Percentiles rank a stretch among this genome's conserved stretches.
Evolutionary conservation across 2,797 vertebrate species (phyloP).

Genomic region (Acanthis flammea): DNA sequence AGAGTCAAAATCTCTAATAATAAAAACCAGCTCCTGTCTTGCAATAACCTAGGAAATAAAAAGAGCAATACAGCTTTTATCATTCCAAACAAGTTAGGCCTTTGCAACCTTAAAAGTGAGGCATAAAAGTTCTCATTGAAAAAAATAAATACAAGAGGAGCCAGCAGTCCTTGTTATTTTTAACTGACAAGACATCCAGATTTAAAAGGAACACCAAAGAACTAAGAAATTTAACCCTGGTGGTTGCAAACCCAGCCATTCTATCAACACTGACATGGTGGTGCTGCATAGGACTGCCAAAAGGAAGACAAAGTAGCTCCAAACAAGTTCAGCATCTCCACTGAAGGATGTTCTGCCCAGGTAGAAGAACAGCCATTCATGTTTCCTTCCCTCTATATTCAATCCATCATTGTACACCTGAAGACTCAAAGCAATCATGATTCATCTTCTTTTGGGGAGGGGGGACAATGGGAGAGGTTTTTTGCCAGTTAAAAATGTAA

Average conservation of each 20-base stretch:
- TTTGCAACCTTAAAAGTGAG: not conserved
- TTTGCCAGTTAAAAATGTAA: not conserved
- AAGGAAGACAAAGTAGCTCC: not conserved
- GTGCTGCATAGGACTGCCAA: accelerated
- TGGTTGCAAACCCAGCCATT: not conserved
- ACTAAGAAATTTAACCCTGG: not conserved
- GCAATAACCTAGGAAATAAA: not conserved
- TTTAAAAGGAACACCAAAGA: not conserved
- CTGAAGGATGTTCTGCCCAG: not conserved
- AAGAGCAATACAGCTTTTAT: not conserved
- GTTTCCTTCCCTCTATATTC: not conserved
- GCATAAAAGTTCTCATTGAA: not conserved
- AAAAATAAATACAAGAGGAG: not conserved
- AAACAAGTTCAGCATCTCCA: not conserved
- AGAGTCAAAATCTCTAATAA: not conserved
- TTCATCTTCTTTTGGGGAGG: not conserved
- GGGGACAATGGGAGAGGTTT: not conserved
- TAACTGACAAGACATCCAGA: not conserved
- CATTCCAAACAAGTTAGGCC: not conserved
- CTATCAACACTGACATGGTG: accelerated
- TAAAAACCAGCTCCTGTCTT: not conserved
- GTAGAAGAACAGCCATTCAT: accelerated
- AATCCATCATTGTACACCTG: not conserved
- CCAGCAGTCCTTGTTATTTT: not conserved
- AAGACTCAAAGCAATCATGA: not conserved